Evolutionary conservation across 2,888 invertebrate genomes (phyloP), one percentile per base, ranked within the genome.

Genomic region (Bellardia pandia): DNA sequence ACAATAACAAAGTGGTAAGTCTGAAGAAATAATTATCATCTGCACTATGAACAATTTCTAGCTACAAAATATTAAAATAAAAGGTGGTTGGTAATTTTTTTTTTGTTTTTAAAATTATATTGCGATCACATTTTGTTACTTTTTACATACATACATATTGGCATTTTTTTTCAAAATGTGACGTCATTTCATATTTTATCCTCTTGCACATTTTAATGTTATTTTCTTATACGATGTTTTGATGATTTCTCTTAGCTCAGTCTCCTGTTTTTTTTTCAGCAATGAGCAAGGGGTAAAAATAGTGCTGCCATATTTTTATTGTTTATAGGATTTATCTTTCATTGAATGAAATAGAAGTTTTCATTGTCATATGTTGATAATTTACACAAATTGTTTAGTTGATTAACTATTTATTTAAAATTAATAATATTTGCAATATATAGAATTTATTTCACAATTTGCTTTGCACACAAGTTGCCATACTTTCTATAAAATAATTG

Each of bases 1-100:
- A 78, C 81, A 79, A 72, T 53, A 66, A 78, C 68, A 91, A 92
- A 91, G 77, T 88, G 90, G 92, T 92, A 90, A 92, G 91, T 89
- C 64, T 33, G 9, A 60, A 8, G 33, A 68, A 56, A 51, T 62
- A 62, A 68, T 62, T 62, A 53, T 48, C 8, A 30, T 30, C 53
- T 42, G 51, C n/a, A 51, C 53, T 2, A 71, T 33, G 0, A 68
- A 53, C 14, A 6, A 62, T n/a, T 37, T 37, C 5, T 23, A 23
- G 23, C 23, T 62, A 6, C 37, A 62, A 62, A 11, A 33, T 13
- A 60, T 23, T 14, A 13, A 37, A 6, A 48, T 16, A 16, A 72
- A 76, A 40, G 37, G 75, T 76, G 75, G 75, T 64, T 64, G 75
- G 2, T 64, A 51, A n/a, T n/a, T n/a, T n/a, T n/a, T 62, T 1